Base-by-base conservation (phyloP, 2,888 invertebrate species). In the Dyspetes luteomarginatus region DNA sequence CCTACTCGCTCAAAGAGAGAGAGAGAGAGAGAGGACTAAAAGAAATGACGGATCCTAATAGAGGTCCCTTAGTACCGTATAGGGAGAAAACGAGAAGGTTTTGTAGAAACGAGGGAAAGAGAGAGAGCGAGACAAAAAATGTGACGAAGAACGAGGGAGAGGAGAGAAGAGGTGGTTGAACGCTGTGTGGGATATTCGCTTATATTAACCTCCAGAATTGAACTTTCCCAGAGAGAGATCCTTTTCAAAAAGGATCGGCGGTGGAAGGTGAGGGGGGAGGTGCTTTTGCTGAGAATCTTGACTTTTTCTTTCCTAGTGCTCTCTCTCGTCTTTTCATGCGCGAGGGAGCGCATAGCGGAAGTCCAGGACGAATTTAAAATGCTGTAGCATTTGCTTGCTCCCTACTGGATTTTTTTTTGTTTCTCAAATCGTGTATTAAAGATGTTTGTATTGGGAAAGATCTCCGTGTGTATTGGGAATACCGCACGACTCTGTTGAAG, bases 151-250 rank as follows among this genome's bases (percentile, higher is more conserved):
- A 41, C 50, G 36, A 41, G 22, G 52, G 19, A 41, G 22, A 28
- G 19, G 62, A 50, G n/a, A 5, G 45, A 56, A n/a, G 64, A 24
- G 17, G 41, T 30, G 28, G 52, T 30, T n/a, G 26, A 52, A 69
- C 58, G 45, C 45, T 56, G 52, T 55, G 41, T n/a, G 52, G 45
- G 36, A 67, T 48, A 52, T 75, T 45, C 52, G 73, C 19, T 17
- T 43, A 69, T 56, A 55, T 72, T 68, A 72, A 73, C 55, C 68
- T 62, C 24, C 41, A 50, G 67, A 62, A 81, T 73, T 56, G 76
- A 69, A 72, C 65, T 79, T 74, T 58, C 36, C 30, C n/a, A n/a
- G 28, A 69, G 55, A 24, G 45, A 64, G 22, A 68, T 17, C 58
- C 24, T 71, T 36, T 48, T 60, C 26, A 15, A 52, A 72, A 75